Evolutionary conservation across 2,888 invertebrate species (phyloP), one percentile per base, ranked within the genome.

Genomic region (Drosophila austrosaltans): DNA sequence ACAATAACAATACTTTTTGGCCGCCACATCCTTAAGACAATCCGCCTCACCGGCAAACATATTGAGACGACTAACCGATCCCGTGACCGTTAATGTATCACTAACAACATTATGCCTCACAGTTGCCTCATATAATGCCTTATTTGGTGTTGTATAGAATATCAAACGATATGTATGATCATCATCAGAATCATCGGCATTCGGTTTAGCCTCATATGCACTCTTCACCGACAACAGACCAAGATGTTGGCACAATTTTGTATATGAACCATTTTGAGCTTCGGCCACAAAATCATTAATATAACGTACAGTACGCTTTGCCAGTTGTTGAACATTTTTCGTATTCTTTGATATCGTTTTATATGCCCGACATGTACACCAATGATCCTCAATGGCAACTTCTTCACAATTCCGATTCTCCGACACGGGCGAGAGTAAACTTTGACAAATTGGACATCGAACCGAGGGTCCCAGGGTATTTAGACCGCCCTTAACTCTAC

Each of bases 341-440:
- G 94, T 93, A 57, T 93, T 93, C 58, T 83, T 91, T 40, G 88
- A 80, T 32, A 92, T 79, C 59, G 72, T 81, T 22, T 77, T 92
- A 81, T 95, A 94, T 28, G 94, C 94, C 64, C 94, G 94, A 85
- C 96, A 97, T 66, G 95, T 95, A 89, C 96, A 96, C 96, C 96
- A 96, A 87, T 96, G 96, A 53, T 94, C 93, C 7, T 93, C 93
- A 62, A 97, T 95, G 1, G 94, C 94, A 5, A 94, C 95, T 65
- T 96, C 95, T 42, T 93, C 92, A 84, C 97, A 97, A 1, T 95
- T 95, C 28, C 97, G 93, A 71, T 94, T 94, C 40, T 90, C 90
- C 12, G 93, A 93, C 2, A 95, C 93, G 32, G 93, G 93, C 44
- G 92, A 90, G 63, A 97, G 94, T 63, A 96, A 83, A 64, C 95